Percentiles rank a stretch among this genome's conserved stretches.
Conservation (phyloP, 1,140 invertebrate genomes). For the Pogonomyrmex californicus region DNA sequence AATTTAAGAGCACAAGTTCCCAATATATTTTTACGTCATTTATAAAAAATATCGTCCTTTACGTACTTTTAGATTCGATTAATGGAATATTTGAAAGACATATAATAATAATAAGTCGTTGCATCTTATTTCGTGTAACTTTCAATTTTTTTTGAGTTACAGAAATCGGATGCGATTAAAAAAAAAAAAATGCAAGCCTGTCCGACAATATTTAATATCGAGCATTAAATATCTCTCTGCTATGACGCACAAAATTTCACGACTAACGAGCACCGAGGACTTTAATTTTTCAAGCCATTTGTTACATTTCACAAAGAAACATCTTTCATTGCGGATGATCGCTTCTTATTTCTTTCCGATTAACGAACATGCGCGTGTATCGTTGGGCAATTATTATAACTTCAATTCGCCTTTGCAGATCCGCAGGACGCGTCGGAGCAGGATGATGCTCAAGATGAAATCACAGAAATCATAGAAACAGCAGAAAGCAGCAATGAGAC, state of each 20-base stretch:
- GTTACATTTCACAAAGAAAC: neutral
- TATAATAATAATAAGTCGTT: neutral
- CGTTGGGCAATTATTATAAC: neutral
- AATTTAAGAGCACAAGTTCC: neutral
- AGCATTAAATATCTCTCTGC: neutral
- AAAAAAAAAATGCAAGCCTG: neutral
- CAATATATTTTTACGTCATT: neutral
- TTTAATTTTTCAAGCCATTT: conserved; percentile 25
- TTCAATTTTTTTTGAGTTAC: neutral
- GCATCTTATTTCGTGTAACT: neutral
- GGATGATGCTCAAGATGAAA: conserved; percentile 29
- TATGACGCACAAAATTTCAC: neutral
- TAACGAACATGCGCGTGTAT: neutral
- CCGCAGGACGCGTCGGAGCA: conserved; percentile 41
- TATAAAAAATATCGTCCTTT: neutral
- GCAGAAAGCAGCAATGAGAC: neutral
- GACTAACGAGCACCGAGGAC: conserved; percentile 19
- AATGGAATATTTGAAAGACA: neutral
- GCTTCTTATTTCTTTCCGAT: conserved; percentile 41
- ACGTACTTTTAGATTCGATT: neutral
- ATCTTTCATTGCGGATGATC: conserved; percentile 4
- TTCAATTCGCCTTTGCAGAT: conserved; percentile 26
- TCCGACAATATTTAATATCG: neutral
- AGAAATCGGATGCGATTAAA: neutral
- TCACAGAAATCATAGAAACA: neutral